Base-by-base conservation (phyloP, 2,113 vertebrate genomes). In the Erythrocercus mccallii region DNA sequence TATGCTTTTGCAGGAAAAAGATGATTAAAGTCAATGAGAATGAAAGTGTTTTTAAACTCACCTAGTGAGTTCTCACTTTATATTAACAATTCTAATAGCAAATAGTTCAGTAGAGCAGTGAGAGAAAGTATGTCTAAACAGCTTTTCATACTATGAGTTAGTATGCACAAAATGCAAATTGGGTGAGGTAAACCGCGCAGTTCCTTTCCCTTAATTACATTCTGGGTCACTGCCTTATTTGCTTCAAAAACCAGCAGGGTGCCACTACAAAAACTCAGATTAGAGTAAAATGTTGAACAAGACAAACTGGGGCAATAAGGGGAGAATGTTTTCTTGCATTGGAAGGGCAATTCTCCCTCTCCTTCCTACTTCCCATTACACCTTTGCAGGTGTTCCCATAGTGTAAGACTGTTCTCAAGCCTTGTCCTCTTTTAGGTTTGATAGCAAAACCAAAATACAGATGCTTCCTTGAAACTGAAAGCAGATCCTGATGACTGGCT, bases 181-280 rank as follows among this genome's bases (percentile, higher is more conserved):
- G 53, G 38, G 79, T 95, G 80, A 90, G 51, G 78, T 85, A 83
- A 91, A 84, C 86, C 44, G 13, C 45, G 44, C 31, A 56, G n/a
- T 85, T 90, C 58, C 42, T 88, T 92, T 87, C 25, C 40, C 50
- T 45, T 92, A 61, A 88, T 96, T 96, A 40, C 47, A 30, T 95
- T 88, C 42, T 21, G 60, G 82, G 62, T 94, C 82, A 73, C 11
- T 85, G 76, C 61, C 53, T 94, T 68, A 7, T 87, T 80, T 81
- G 35, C 62, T 88, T 81, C 45, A 76, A 54, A 80, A 87, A 13
- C 10, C 65, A 83, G 48, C 9, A 22, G 58, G 73, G 87, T 71
- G 57, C 38, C 40, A 12, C 48, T 76, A n/a, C 33, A 73, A 73
- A 82, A 95, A 13, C 45, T 71, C 11, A 5, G 31, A 83, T 69